These are phyloP conservation scores for Semotilus atromaculatus DNA, from an alignment of 2,797 vertebrate species.

Conservation along the genomic window DNA sequence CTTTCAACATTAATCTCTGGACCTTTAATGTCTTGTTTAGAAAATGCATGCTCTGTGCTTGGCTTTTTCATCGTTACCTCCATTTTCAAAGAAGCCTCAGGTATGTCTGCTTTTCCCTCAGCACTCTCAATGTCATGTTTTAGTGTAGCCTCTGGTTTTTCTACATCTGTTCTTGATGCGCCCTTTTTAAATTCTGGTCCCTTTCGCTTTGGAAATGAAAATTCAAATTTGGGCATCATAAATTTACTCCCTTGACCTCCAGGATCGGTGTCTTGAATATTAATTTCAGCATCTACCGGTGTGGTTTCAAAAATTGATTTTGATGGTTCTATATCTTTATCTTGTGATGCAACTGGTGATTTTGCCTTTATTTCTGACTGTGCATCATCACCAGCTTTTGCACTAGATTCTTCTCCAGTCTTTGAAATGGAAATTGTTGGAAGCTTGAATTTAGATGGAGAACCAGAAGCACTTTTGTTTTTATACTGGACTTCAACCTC, in stretches of 20 bases:
- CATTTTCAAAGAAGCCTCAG: conserved; percentile 45
- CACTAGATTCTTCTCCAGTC: background rate
- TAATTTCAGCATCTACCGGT: background rate
- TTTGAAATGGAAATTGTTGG: conserved; percentile 34
- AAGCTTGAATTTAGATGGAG: conserved; percentile 51
- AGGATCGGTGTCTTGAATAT: background rate
- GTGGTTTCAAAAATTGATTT: conserved; percentile 5
- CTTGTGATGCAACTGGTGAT: background rate
- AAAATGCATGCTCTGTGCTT: conserved; percentile 38
- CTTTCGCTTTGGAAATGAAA: conserved; percentile 38
- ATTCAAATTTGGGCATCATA: conserved; percentile 52
- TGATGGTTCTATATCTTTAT: conserved; percentile 6
- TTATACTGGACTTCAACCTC: conserved; percentile 30
- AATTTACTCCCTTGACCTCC: conserved; percentile 9
- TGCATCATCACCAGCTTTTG: conserved; percentile 7
- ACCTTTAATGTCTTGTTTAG: conserved; percentile 41
- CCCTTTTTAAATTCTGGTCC: conserved; percentile 5
- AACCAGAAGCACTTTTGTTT: conserved; percentile 37
- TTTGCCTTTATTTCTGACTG: conserved; percentile 20
- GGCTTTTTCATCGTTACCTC: conserved; percentile 27
- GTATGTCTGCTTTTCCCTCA: conserved; percentile 8
- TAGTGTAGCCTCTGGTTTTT: background rate
- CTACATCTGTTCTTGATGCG: background rate
- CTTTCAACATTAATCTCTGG: background rate
- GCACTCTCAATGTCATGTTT: conserved; percentile 22